Percentiles rank a stretch among this genome's conserved stretches.
These are phyloP conservation scores for Alviniconcha strummeri DNA, from an alignment of 2,888 invertebrate genomes.

Conservation along the genomic window DNA sequence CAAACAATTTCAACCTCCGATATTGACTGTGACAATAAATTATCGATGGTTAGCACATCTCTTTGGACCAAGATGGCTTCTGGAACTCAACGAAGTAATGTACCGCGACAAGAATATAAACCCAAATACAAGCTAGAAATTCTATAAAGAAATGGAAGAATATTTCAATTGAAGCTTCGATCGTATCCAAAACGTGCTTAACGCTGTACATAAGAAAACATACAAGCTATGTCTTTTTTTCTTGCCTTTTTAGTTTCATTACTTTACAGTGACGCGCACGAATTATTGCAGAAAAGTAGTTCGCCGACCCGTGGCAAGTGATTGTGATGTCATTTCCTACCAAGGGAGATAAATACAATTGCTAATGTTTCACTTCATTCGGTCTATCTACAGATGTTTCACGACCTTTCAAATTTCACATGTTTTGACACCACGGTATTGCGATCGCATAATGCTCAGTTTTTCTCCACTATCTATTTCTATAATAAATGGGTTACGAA, in stretches of 20 bases:
- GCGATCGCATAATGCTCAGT: not conserved
- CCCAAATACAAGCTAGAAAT: not conserved
- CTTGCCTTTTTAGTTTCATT: no score
- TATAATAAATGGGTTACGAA: not conserved
- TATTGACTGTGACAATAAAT: slow-evolving; percentile 6
- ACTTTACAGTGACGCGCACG: slow-evolving; percentile 17
- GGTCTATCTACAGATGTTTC: not conserved
- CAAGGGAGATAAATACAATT: slow-evolving; percentile 19
- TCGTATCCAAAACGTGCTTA: no score
- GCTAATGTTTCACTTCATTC: not conserved
- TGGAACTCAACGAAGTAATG: slow-evolving; percentile 4
- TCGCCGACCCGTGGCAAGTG: slow-evolving; percentile 50
- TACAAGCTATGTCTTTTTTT: no score
- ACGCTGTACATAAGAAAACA: no score
- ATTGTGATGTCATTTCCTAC: slow-evolving; percentile 51
- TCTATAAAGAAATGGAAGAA: no score
- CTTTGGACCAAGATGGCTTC: slow-evolving; percentile 34
- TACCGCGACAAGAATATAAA: slow-evolving; percentile 26
- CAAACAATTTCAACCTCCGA: not conserved
- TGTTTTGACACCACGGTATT: not conserved
- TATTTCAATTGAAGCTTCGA: no score
- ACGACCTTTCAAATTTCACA: not conserved
- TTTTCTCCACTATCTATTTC: not conserved
- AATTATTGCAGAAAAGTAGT: slow-evolving; percentile 38
- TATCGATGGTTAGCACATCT: slow-evolving; percentile 21